Base-by-base conservation (phyloP, 2,888 invertebrate genomes). In the Tachina grossa region DNA sequence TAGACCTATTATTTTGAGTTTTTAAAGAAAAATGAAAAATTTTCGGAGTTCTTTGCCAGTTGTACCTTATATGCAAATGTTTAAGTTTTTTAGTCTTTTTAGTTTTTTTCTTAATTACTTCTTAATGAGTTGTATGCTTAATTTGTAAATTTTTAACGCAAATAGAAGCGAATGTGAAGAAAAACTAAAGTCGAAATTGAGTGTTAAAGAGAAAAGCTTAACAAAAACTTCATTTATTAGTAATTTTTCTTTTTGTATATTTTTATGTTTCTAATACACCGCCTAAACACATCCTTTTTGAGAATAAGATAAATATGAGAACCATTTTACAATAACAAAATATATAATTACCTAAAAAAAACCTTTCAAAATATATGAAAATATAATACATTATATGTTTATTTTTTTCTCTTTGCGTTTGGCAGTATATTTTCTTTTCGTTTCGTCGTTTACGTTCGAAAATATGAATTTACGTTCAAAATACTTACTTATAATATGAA, bases 251-350 rank as follows among this genome's bases (percentile, higher is more conserved):
- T 69, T 85, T 79, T 85, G 65, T 80, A 80, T 9, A 59, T 16
- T 72, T 79, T 85, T 85, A 69, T 61, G 79, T 91, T 90, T 89
- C 87, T 89, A 91, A 92, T 92, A 92, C 91, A 89, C 90, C 92
- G 92, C 92, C 92, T 91, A 91, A 91, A 92, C 91, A 91, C 91
- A 92, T 92, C 92, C 92, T 92, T 92, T 92, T 92, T 92, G 89
- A 89, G 89, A 90, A 91, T 88, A 91, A 91, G 92, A 92, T 89
- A 91, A 92, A 92, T 92, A 92, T 92, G 92, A 92, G 92, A 92
- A 92, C 92, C 91, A 92, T 66, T 79, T 85, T 90, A 88, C 68
- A 81, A 81, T 72, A 53, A 76, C 55, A 89, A 85, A 87, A 82
- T 41, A 81, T 76, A 84, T 72, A 81, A 76, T 57, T 65, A 66